These are phyloP conservation scores for Diarsia brunnea DNA, from an alignment of 2,888 invertebrate genomes.

Conservation along the genomic window DNA sequence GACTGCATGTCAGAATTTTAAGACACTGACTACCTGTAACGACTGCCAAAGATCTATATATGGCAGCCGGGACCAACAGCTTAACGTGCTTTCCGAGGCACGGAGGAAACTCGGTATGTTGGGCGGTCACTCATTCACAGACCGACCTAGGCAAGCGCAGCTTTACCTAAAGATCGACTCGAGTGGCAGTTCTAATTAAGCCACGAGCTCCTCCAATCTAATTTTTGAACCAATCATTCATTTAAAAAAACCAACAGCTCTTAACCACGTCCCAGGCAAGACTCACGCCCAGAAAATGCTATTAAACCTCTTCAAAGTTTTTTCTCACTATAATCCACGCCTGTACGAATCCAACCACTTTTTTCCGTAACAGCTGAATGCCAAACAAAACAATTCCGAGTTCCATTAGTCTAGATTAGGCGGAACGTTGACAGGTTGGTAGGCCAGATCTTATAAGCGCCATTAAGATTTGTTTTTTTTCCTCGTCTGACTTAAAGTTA, in stretches of 20 bases:
- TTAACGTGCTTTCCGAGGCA: no score
- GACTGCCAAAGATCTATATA: no score
- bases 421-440: conserved; percentile 49
- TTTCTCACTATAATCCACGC: conserved; percentile 8
- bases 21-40: no score
- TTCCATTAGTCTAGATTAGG: conserved; percentile 61
- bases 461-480: conserved; percentile 45
- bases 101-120: no score
- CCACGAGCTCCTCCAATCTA: no score
- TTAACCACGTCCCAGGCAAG: not conserved
- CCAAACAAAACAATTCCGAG: conserved; percentile 56
- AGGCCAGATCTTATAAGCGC: conserved; percentile 23
- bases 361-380: conserved; percentile 33
- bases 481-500: conserved; percentile 13
- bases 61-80: no score
- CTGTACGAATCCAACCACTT: conserved; percentile 18
- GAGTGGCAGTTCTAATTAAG: no score
- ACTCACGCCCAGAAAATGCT: not conserved
- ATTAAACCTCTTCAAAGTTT: conserved; percentile 26
- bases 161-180: no score
- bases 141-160: no score
- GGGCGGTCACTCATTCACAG: no score
- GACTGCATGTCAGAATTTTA: no score
- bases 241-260: not conserved
- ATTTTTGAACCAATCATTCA: not conserved